Evolutionary conservation across 2,113 vertebrate genomes (phyloP).

Genomic region (Calidris pygmaea): DNA sequence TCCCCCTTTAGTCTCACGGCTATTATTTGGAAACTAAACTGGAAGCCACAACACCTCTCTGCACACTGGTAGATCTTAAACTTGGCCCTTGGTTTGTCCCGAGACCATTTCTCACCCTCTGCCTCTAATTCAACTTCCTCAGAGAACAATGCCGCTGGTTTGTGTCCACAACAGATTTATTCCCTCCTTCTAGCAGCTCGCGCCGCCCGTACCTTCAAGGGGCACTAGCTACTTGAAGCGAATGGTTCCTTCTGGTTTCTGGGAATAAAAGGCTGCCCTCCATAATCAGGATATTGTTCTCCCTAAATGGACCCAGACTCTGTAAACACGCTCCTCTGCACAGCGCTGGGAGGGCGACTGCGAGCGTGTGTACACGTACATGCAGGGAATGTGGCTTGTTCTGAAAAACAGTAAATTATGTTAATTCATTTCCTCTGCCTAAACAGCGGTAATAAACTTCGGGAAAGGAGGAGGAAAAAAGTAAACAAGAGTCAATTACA

Average conservation of each 20-base stretch:
- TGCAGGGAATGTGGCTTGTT: constrained; percentile 59
- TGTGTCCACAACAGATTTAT: constrained; percentile 36
- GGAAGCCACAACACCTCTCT: neutral
- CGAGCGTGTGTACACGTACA: neutral
- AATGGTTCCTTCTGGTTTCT: constrained; percentile 45
- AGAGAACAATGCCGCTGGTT: constrained; percentile 32
- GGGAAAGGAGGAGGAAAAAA: constrained; percentile 65
- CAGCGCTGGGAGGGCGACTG: neutral
- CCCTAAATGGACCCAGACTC: constrained; percentile 75
- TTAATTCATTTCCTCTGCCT: constrained; percentile 86
- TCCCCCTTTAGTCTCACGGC: neutral
- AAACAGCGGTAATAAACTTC: constrained; percentile 78
- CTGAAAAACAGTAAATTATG: constrained; percentile 86
- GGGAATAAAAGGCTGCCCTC: constrained; percentile 63
- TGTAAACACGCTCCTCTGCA: constrained; percentile 57
- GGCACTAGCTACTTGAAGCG: constrained; percentile 4
- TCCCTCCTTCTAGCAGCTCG: neutral
- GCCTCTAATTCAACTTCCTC: constrained; percentile 14
- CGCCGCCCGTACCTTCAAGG: neutral
- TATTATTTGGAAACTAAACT: neutral
- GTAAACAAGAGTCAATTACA: constrained; percentile 67
- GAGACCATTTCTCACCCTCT: neutral
- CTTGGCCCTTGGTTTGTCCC: neutral
- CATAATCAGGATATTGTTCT: constrained; percentile 77
- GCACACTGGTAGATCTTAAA: neutral